These are phyloP conservation scores for Spilarctia lutea DNA, from an alignment of 2,888 invertebrate species.

Conservation along the genomic window DNA sequence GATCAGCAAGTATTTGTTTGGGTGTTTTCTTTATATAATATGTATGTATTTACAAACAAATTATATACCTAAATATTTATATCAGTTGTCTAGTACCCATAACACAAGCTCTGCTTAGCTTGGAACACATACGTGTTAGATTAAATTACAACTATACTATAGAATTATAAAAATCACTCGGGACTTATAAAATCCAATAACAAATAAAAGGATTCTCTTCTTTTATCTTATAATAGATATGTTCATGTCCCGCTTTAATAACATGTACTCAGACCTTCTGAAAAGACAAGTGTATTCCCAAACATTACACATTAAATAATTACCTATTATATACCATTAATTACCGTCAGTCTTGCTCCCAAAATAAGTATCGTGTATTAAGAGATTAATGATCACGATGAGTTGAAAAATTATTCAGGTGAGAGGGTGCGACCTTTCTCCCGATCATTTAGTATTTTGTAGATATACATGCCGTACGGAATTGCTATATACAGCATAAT, in stretches of 20 bases:
- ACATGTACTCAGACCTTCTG: background rate
- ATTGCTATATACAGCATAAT: background rate
- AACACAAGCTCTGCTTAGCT: too few species aligned
- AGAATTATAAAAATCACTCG: too few species aligned
- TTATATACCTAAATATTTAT: too few species aligned
- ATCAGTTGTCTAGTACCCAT: too few species aligned
- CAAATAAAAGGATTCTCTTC: too few species aligned
- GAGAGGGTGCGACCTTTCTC: constrained; percentile 8
- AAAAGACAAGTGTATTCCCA: background rate
- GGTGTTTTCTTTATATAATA: too few species aligned
- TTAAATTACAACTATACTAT: background rate
- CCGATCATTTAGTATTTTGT: constrained; percentile 1
- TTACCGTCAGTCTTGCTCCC: constrained; percentile 5
- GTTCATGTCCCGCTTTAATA: background rate
- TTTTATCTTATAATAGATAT: too few species aligned
- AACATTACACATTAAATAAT: background rate
- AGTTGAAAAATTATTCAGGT: constrained; percentile 16
- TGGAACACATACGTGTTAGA: too few species aligned
- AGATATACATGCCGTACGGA: background rate
- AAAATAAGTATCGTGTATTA: constrained; percentile 17
- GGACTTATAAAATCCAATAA: too few species aligned
- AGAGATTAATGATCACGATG: constrained; percentile 18
- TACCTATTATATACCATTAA: constrained; percentile 5
- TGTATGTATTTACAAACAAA: too few species aligned
- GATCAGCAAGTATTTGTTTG: too few species aligned